phyloP scores from a whole-genome alignment of 1,140 invertebrate species.

The Leptoteleia sp. region DNA sequence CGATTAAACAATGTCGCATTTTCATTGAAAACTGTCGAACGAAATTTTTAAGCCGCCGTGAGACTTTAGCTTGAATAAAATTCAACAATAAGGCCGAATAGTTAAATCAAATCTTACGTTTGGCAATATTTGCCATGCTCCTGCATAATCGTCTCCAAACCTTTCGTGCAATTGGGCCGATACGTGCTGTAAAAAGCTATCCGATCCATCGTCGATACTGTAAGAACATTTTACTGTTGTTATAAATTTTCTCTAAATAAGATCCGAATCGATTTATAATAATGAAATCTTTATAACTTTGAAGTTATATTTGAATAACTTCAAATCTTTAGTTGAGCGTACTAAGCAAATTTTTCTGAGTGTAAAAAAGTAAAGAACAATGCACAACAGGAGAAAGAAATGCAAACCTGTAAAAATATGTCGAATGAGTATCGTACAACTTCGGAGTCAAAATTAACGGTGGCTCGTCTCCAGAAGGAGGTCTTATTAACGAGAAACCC shows the following conservation, averaged over 20 bases:
- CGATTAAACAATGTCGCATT: background rate
- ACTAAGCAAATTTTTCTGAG: too few species aligned
- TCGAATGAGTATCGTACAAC: slow-evolving; percentile 81
- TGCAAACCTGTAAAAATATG: slow-evolving; percentile 81
- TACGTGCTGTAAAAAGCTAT: slow-evolving; percentile 71
- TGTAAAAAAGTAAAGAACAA: too few species aligned
- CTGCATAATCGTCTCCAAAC: slow-evolving; percentile 75
- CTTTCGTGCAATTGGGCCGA: slow-evolving; percentile 73
- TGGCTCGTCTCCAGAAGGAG: slow-evolving; percentile 84
- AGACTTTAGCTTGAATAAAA: background rate
- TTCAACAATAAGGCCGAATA: slow-evolving; percentile 1
- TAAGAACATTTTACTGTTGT: background rate
- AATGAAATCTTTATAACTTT: too few species aligned
- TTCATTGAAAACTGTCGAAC: background rate
- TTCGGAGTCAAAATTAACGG: slow-evolving; percentile 80
- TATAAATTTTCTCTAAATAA: too few species aligned
- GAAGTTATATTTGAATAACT: too few species aligned
- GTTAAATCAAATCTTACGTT: slow-evolving; percentile 65
- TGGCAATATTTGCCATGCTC: slow-evolving; percentile 72
- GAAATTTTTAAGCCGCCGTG: background rate
- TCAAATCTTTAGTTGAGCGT: too few species aligned
- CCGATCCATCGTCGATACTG: slow-evolving; percentile 71
- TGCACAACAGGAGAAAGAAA: too few species aligned
- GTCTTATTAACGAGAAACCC: slow-evolving; percentile 85
- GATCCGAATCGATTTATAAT: too few species aligned